These are phyloP conservation scores for Drosophila aff. DNA, from an alignment of 1,140 invertebrate species.

Conservation along the genomic window DNA sequence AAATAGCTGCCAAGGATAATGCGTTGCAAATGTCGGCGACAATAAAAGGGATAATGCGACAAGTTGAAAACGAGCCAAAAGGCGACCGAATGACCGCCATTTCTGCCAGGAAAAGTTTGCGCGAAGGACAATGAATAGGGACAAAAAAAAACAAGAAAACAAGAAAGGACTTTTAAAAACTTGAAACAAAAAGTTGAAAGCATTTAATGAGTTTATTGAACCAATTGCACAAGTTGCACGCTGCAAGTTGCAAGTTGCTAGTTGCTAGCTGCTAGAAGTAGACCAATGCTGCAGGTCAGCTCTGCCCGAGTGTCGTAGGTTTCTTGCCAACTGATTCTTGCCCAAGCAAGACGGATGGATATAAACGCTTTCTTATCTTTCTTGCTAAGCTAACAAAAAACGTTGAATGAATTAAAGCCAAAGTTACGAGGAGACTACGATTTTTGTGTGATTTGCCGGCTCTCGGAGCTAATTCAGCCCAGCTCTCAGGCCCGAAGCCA, in stretches of 20 bases:
- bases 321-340: constrained; percentile 26
- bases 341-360: constrained; percentile 21
- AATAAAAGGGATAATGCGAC: constrained; percentile 81
- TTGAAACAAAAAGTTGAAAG: constrained; percentile 55
- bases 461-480: constrained; percentile 44
- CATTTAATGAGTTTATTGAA: constrained; percentile 83
- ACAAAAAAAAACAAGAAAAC: neutral
- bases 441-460: constrained; percentile 38
- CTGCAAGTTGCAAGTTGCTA: constrained; percentile 19
- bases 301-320: neutral
- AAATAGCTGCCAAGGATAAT: constrained; percentile 62
- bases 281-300: constrained; percentile 38
- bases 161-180: constrained; percentile 13
- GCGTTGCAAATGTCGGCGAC: constrained; percentile 69
- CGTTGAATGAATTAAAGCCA: constrained; percentile 34
- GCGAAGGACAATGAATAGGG: constrained; percentile 13
- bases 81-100: constrained; percentile 72
- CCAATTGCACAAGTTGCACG: constrained; percentile 70
- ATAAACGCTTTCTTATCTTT: constrained; percentile 15
- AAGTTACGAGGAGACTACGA: constrained; percentile 10
- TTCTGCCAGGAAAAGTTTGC: constrained; percentile 59
- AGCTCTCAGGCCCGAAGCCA: constrained; percentile 18
- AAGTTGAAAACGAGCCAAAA: constrained; percentile 72
- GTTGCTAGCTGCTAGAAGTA: constrained; percentile 30
- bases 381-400: constrained; percentile 16